These are phyloP conservation scores for Myiopsitta monachus DNA, from an alignment of 2,113 vertebrate species.

Conservation along the genomic window DNA sequence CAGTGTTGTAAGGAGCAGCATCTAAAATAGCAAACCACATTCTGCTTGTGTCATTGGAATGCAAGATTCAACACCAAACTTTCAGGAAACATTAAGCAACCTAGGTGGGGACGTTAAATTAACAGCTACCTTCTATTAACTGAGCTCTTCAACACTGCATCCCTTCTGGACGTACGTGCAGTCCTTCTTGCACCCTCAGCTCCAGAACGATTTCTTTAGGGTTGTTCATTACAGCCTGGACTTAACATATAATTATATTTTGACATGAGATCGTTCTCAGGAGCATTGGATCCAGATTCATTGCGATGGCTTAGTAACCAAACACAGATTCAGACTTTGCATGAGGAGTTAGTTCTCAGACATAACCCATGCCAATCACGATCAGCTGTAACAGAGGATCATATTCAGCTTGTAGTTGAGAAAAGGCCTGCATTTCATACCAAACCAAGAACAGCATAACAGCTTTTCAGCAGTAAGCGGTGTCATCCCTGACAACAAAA, in stretches of 20 bases:
- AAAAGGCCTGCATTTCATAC: neutral
- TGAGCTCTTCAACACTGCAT: neutral
- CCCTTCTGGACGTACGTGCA: neutral
- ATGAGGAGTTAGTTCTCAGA: neutral
- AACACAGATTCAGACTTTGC: neutral
- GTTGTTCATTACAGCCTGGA: fast-evolving
- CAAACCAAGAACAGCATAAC: neutral
- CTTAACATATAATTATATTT: neutral
- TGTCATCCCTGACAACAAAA: neutral
- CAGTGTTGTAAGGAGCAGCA: neutral
- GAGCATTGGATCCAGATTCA: neutral
- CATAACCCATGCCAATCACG: neutral
- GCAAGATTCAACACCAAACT: neutral
- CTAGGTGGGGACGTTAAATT: neutral
- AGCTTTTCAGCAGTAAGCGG: neutral
- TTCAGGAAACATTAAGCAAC: neutral
- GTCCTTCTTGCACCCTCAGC: neutral
- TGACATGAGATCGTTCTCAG: neutral
- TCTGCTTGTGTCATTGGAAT: neutral
- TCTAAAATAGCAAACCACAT: neutral
- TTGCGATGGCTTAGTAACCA: neutral
- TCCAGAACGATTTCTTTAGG: neutral
- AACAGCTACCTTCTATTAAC: neutral
- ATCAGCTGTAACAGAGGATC: neutral
- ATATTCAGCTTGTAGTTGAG: fast-evolving